These are phyloP conservation scores for Aphelocoma californica DNA, from an alignment of 2,797 vertebrate species.

Conservation along the genomic window DNA sequence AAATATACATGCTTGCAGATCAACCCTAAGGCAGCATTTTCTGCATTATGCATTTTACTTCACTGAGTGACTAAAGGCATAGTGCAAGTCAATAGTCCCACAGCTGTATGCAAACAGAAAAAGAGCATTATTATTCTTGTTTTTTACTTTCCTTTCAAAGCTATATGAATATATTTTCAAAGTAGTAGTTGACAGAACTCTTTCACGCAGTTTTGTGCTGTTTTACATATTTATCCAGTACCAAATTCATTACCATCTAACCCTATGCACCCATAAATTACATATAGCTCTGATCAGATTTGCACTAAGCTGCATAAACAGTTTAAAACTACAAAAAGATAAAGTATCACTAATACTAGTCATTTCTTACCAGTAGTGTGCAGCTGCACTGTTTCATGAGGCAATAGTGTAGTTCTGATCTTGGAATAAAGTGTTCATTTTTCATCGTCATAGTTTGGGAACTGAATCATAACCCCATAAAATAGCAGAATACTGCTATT, in stretches of 20 bases:
- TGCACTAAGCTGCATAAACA: background rate
- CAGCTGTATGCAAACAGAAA: background rate
- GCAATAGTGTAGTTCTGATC: background rate
- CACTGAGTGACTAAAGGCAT: background rate
- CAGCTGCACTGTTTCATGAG: background rate
- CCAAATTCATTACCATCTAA: background rate
- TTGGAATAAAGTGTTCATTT: background rate
- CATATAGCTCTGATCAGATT: background rate
- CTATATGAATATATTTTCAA: background rate
- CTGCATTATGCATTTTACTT: background rate
- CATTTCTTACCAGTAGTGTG: background rate
- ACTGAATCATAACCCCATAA: slow-evolving; percentile 8
- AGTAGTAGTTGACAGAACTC: background rate
- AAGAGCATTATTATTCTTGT: background rate
- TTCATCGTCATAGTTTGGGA: background rate
- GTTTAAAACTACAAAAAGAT: background rate
- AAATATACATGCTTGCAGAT: background rate
- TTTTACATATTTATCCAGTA: background rate
- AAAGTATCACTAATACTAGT: background rate
- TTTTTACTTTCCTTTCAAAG: background rate
- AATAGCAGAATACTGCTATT: background rate
- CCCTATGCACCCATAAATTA: background rate
- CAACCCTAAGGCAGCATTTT: background rate
- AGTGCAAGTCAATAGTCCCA: background rate
- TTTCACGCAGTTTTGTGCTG: background rate